Base-by-base conservation (phyloP, 2,113 vertebrate genomes). In the Pelecanoides urinatrix region DNA sequence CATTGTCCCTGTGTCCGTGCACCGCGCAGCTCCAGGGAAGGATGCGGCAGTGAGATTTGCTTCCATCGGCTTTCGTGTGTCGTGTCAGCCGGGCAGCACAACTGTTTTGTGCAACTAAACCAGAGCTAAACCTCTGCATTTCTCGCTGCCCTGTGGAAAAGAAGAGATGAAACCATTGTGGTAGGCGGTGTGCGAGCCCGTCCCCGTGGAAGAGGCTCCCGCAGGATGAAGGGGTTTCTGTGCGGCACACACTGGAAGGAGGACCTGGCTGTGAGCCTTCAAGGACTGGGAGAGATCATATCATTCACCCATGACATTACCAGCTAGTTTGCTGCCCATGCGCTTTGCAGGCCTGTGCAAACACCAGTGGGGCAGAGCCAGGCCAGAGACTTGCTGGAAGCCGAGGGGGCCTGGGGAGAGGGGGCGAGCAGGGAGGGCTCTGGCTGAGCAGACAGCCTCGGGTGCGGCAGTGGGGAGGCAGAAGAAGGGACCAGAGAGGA, bases 11-110 rank as follows among this genome's bases (percentile, higher is more conserved):
- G 25, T 38, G 29, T 49, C 32, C 1, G 4, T 9, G 40, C 32
- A 8, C 15, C 8, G 2, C 3, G 1, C 66, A 23, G 19, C 62
- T 50, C 32, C 61, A 2, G 2, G 62, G 19, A 13, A 66, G 27
- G 23, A 25, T 0, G 1, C 0, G 7, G 73, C 19, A 12, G 34
- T 3, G 15, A 38, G 34, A 38, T 9, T 45, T 0, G 0, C 2
- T 68, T n/a, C 44, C 29, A 5, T 50, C 0, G 5, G 8, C 4
- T 18, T 38, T 9, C 1, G 0, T 0, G 0, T 23, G 27, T 42
- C 8, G 0, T 7, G 22, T 40, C 0, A 0, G 20, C 53, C 52
- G 36, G 53, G 14, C 18, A 30, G 47, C 2, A 2, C 22, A 40
- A 8, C 23, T 40, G 42, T 27, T 71, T 11, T 50, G n/a, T 55